Base-by-base conservation (phyloP, 2,797 vertebrate genomes). In the Lerista edwardsae region DNA sequence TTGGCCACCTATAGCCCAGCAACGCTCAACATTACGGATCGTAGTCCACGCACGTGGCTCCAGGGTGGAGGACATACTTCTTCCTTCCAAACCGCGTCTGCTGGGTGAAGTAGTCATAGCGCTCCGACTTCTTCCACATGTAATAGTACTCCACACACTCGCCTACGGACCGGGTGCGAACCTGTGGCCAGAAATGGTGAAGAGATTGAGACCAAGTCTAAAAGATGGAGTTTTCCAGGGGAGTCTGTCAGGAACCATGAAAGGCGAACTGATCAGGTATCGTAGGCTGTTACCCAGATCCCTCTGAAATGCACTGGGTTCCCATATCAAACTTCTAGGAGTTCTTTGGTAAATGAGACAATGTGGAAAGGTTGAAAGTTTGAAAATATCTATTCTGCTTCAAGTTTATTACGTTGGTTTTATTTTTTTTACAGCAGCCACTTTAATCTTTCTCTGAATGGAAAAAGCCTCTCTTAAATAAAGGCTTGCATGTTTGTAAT, bases 111-210 rank as follows among this genome's bases (percentile, higher is more conserved):
- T 97, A 97, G 89, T 98, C 97, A 0, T 98, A 98, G 3, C 97
- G 97, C 15, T 98, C 97, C 0, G 98, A 99, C 91, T 98, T 99
- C 95, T 99, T 99, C 98, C 98, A 99, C 96, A 98, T 96, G 96
- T 99, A 99, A 94, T 99, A 99, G 93, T 98, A 99, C 87, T 98
- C 97, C 94, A 99, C 98, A 7, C 98, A 99, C 94, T 99, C 98
- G 0, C 98, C 98, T 74, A 99, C 98, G 0, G 98, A 99, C 88
- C 98, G 96, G 0, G 98, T 99, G 88, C 98, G 98, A 87, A 99
- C 98, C 98, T 99, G 93, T 2, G 19, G 64, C 47, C 67, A 85
- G 39, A 84, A 7, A 59, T 0, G 19, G 1, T 39, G 27, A 2
- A 23, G 34, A 47, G 1, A 36, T 5, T 0, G 39, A 29, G 3